Base-by-base conservation (phyloP, 2,888 invertebrate genomes). In the Diachrysia chrysitis region DNA sequence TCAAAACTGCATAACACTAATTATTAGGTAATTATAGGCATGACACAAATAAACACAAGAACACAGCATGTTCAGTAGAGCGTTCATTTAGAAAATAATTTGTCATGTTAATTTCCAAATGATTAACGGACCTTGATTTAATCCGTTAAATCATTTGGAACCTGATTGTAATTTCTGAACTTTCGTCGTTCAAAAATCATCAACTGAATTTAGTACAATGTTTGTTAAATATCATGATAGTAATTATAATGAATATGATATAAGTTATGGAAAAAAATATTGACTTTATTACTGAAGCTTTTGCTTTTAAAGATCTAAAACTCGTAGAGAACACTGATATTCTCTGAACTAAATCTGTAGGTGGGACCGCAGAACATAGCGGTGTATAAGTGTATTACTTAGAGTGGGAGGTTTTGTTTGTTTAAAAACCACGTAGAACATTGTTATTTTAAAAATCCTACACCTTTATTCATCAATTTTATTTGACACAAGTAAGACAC, bases 161-260 rank as follows among this genome's bases (percentile, higher is more conserved):
- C 29, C 16, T 10, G 54, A 46, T 46, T 19, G 42, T 42, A 16
- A 48, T 29, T 21, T 19, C 55, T 37, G 37, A 57, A 59, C 63
- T 42, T 42, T 29, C 21, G 51, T 29, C 29, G 12, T 56, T 57
- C 37, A 46, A 54, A 35, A 59, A 59, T 58, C 7, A 42, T 3
- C 58, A 63, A 55, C 48, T 46, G 54, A 35, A 32, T 32, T 32
- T 5, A 10, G 32, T 10, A 32, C 10, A 32, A 32, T 10, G 10
- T 32, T 10, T 32, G 32, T 10, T 32, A 7, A 29, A 32, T 32
- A 10, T 32, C 10, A 32, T 32, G 32, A 10, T 10, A 10, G 10
- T 10, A 32, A 10, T 10, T 10, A 14, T 37, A 37, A 37, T 16
- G 4, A 16, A 14, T 3, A 37, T 37, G 14, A 37, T 4, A 37